Conservation (phyloP, 2,797 vertebrate species). For the Lepilemur septentrionalis region DNA sequence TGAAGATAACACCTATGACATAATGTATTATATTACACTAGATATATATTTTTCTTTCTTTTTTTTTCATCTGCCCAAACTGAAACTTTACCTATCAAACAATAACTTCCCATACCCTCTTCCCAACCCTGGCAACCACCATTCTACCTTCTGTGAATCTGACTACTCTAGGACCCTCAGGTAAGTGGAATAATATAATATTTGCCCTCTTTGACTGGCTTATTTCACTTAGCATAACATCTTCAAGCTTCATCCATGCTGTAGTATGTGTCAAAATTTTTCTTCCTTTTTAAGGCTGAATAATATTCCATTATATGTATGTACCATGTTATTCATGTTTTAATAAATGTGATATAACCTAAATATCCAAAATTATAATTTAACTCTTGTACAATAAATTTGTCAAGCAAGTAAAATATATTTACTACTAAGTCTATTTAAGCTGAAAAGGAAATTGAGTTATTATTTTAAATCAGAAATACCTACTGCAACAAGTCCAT, state of each 20-base stretch:
- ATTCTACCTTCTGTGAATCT: background rate
- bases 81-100: slow-evolving; percentile 22
- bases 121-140: background rate
- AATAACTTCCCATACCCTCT: background rate
- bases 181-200: background rate
- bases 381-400: background rate
- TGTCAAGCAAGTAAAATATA: background rate
- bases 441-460: background rate
- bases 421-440: slow-evolving; percentile 18
- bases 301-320: background rate
- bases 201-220: background rate
- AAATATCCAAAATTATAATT: slow-evolving; percentile 22
- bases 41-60: slow-evolving; percentile 1
- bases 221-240: background rate
- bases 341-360: background rate
- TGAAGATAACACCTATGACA: slow-evolving; percentile 88
- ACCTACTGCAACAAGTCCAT: background rate
- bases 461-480: slow-evolving; percentile 7
- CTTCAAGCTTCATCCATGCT: background rate
- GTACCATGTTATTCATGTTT: background rate
- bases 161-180: background rate
- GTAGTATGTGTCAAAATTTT: background rate
- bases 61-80: background rate
- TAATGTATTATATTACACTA: slow-evolving; percentile 65
- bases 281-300: background rate